Percentiles rank a stretch among this genome's conserved stretches.
Evolutionary conservation across 2,113 vertebrate species (phyloP).

Genomic region (Mionectes macconnelli): DNA sequence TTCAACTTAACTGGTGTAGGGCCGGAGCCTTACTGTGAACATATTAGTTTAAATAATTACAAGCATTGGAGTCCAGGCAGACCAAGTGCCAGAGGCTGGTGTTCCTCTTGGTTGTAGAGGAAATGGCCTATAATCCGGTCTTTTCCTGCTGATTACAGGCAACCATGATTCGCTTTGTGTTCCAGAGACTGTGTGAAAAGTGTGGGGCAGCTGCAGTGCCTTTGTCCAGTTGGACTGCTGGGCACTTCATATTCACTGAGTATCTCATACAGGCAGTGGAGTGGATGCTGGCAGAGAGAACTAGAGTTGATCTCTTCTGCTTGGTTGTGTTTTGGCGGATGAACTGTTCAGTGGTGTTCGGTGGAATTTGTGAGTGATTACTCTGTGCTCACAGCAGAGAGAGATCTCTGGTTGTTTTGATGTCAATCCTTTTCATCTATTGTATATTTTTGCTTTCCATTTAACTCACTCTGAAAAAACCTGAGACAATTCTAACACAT

Average conservation of each 20-base stretch:
- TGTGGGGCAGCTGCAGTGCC: neutral
- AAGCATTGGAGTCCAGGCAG: neutral
- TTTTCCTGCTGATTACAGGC: neutral
- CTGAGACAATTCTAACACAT: neutral
- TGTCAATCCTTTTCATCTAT: neutral
- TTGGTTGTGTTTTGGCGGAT: neutral
- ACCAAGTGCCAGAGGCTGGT: neutral
- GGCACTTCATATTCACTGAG: neutral
- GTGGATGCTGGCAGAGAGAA: neutral
- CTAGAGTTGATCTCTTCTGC: neutral
- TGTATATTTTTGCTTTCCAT: neutral
- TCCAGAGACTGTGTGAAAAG: neutral
- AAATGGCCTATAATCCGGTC: neutral
- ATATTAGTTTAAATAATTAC: conserved; percentile 45
- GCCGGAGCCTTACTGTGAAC: neutral
- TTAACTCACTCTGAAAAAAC: neutral
- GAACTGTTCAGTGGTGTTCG: neutral
- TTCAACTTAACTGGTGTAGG: neutral
- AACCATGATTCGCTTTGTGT: neutral
- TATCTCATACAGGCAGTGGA: neutral
- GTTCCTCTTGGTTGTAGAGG: neutral
- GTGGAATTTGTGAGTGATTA: conserved; percentile 7
- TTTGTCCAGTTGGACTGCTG: neutral
- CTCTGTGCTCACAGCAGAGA: neutral
- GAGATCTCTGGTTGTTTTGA: neutral